Evolutionary conservation across 2,888 invertebrate species (phyloP), one percentile per base, ranked within the genome.

Genomic region (Alcis repandata): DNA sequence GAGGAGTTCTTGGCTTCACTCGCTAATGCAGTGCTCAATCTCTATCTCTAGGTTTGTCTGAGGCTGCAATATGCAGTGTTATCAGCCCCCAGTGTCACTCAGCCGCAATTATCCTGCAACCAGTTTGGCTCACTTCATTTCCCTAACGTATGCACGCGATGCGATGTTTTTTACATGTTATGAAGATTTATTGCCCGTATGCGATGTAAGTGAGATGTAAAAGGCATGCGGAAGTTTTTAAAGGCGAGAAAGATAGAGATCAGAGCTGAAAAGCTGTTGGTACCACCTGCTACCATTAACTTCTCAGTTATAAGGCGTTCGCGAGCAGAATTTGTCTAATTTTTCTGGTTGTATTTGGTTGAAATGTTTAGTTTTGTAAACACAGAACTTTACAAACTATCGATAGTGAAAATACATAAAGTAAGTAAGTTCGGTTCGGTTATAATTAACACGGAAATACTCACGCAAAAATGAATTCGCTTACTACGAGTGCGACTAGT

Each of bases 81-180:
- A 78, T 79, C 79, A 67, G 64, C 67, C 66, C 64, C 68, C 66
- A 70, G 70, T 78, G 81, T 81, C 82, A 79, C 77, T 79, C 78
- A 52, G 63, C 59, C 48, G 79, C 77, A 82, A 82, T 81, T 77
- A 82, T 76, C 72, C 63, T 53, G 54, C 62, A 70, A 75, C 72
- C 74, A 68, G 77, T 76, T 79, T 60, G 65, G 65, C 68, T 73
- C 74, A 71, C 64, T 71, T 78, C 75, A 76, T 80, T 80, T 80
- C 72, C 78, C 72, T 76, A 74, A 76, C 58, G 20, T 46, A 53
- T 49, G 63, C 68, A 68, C 60, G 68, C 57, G 58, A 61, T 51
- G 40, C 33, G 15, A 56, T 57, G 51, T 59, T 68, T 68, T 67
- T 68, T 54, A 56, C 20, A 57, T 48, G 36, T 67, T 60, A 60